A percentile compares a stretch with the other conserved stretches of the same genome.
These are phyloP conservation scores for Pomacea canaliculata DNA, from an alignment of 2,888 invertebrate genomes.

Conservation along the genomic window DNA sequence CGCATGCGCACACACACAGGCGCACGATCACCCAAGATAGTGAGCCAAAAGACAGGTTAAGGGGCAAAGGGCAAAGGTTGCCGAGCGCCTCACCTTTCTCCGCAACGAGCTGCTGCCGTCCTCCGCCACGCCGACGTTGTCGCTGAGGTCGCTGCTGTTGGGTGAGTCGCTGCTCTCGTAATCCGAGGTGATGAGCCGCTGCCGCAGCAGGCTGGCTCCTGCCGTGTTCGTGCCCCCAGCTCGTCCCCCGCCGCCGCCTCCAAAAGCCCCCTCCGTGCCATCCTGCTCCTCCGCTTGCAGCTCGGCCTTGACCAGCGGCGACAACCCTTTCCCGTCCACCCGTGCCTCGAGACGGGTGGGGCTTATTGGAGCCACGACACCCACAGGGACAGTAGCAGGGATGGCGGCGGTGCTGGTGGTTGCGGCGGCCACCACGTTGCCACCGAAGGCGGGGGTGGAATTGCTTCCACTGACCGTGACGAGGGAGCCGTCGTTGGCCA, in stretches of 20 bases:
- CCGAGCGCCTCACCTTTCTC: constrained; percentile 42
- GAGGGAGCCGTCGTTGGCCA: constrained; percentile 6
- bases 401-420: background rate
- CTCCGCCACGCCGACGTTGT: constrained; percentile 58
- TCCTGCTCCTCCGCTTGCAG: background rate
- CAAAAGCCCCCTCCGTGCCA: background rate
- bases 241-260: background rate
- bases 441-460: background rate
- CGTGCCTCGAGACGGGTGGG: constrained; percentile 15
- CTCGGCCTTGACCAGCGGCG: constrained; percentile 16
- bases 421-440: background rate
- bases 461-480: constrained; percentile 5
- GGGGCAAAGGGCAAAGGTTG: too few relatives aligned
- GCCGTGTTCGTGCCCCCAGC: background rate
- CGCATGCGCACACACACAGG: too few relatives aligned
- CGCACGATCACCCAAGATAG: too few relatives aligned
- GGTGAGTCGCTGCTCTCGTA: constrained; percentile 71
- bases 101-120: constrained; percentile 49
- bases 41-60: too few relatives aligned
- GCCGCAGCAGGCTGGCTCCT: constrained; percentile 35
- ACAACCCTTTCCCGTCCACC: background rate
- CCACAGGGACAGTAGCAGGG: background rate
- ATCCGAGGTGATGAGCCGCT: constrained; percentile 65
- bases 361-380: background rate
- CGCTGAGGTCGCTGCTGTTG: constrained; percentile 70